A percentile compares a stretch with the other conserved stretches of the same genome.
Evolutionary conservation across 2,113 vertebrate species (phyloP).

Genomic region (Corythaixoides concolor): DNA sequence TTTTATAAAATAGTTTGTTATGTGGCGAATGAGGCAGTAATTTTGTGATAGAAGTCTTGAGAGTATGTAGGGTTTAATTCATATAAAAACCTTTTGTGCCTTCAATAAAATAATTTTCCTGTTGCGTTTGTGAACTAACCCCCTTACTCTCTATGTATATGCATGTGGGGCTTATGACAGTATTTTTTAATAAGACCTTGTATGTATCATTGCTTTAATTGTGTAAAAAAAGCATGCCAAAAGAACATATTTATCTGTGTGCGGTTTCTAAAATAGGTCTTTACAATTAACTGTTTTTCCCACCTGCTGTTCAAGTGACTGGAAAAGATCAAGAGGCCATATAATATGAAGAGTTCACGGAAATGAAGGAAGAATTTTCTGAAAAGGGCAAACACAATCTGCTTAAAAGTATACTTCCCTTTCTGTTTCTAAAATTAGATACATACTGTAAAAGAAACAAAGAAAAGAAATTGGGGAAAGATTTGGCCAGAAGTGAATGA

Average conservation of each 20-base stretch:
- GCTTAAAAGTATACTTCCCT: neutral
- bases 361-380: neutral
- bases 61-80: neutral
- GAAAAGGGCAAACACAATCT: neutral
- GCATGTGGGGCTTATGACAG: fast-evolving
- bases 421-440: conserved; percentile 5
- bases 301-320: conserved; percentile 53
- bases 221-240: neutral
- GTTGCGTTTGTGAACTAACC: neutral
- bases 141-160: neutral
- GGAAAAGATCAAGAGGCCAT: conserved; percentile 12
- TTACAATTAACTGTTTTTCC: conserved; percentile 36
- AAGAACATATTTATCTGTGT: neutral
- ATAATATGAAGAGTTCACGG: neutral
- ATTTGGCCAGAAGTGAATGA: neutral
- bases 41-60: neutral
- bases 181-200: neutral
- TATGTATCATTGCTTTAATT: neutral
- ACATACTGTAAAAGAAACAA: neutral
- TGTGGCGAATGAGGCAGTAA: neutral
- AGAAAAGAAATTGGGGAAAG: neutral
- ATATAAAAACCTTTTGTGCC: neutral
- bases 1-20: neutral
- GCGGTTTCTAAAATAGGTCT: neutral
- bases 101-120: neutral